Conservation (phyloP, 2,113 vertebrate species). For the Ophthalmolycus amberensis region DNA sequence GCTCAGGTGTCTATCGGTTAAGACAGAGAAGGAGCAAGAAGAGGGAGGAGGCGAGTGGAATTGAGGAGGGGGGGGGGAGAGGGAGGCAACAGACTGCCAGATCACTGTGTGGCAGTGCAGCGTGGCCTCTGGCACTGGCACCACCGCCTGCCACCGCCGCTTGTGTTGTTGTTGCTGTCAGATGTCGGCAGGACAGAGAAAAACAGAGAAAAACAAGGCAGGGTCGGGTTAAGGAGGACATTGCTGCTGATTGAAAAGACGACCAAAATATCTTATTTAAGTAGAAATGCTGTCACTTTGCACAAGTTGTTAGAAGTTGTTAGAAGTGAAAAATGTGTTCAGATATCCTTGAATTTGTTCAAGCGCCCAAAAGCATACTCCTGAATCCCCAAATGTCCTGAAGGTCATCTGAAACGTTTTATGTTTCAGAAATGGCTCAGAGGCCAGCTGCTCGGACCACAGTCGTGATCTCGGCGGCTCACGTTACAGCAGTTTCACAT, state of each 20-base stretch:
- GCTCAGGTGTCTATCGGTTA: slow-evolving; percentile 65
- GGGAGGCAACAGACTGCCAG: slow-evolving; percentile 64
- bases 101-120: slow-evolving; percentile 63
- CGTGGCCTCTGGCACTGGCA: slow-evolving; percentile 70
- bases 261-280: slow-evolving; percentile 27
- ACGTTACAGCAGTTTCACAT: background rate
- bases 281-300: slow-evolving; percentile 34
- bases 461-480: background rate
- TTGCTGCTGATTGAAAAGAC: slow-evolving; percentile 14
- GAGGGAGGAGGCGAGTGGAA: background rate
- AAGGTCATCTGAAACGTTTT: background rate
- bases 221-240: slow-evolving; percentile 33
- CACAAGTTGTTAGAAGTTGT: background rate
- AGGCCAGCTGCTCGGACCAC: no score
- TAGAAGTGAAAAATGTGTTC: slow-evolving; percentile 12
- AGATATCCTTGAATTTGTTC: slow-evolving; percentile 9
- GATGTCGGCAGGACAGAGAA: slow-evolving; percentile 54
- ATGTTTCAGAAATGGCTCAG: background rate
- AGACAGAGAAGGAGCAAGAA: slow-evolving; percentile 41
- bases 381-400: background rate
- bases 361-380: background rate
- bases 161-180: slow-evolving; percentile 62
- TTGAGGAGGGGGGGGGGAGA: background rate
- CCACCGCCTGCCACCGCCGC: slow-evolving; percentile 32
- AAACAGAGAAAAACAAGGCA: slow-evolving; percentile 46